Evolutionary conservation across 2,113 vertebrate genomes (phyloP).

Genomic region (Ceyx melanurus): DNA sequence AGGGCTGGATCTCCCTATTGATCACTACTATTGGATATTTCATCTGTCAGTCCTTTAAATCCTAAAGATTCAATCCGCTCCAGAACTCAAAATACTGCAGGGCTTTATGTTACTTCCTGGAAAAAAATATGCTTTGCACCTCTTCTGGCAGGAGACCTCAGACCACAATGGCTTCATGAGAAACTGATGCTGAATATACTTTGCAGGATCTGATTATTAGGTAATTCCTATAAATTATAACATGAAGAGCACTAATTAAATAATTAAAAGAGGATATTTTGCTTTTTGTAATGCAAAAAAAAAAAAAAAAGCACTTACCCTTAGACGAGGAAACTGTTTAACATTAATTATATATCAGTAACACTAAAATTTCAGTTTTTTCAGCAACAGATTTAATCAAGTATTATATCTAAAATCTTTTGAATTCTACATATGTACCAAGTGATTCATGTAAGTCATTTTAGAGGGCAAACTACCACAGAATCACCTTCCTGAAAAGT

Average conservation of each 20-base stretch:
- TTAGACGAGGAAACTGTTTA: neutral
- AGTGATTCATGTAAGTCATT: slow-evolving; percentile 17
- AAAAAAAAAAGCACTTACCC: neutral
- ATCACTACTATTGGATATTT: neutral
- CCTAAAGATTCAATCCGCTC: neutral
- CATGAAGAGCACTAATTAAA: neutral
- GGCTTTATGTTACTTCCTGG: neutral
- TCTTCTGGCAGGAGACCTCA: neutral
- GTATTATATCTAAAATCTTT: neutral
- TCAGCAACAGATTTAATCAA: neutral
- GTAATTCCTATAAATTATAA: neutral
- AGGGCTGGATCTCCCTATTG: neutral
- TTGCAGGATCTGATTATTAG: neutral
- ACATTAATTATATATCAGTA: neutral
- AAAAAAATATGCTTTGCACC: neutral
- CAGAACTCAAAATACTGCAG: neutral
- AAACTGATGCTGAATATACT: neutral
- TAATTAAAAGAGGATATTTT: neutral
- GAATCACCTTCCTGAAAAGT: neutral
- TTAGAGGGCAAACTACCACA: neutral
- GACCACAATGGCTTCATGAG: neutral
- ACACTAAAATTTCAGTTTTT: neutral
- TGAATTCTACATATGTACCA: neutral
- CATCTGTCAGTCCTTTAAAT: neutral
- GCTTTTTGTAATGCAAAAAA: neutral